Base-by-base conservation (phyloP, 2,113 vertebrate genomes). In the Crypturellus undulatus region DNA sequence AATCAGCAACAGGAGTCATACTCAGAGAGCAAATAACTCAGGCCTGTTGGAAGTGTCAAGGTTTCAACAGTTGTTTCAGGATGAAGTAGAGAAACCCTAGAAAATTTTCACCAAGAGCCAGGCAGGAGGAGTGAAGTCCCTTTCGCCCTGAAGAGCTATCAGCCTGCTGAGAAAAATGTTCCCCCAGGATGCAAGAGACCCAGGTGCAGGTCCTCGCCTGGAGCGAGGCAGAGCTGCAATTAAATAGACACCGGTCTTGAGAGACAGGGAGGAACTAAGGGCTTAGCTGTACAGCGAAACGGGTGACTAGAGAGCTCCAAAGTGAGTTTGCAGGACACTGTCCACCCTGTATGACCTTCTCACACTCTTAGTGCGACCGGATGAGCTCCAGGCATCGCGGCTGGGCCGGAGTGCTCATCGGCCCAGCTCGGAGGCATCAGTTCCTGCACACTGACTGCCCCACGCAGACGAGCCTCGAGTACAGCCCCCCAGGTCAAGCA, bases 91-190 rank as follows among this genome's bases (percentile, higher is more conserved):
- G n/a, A 75, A 22, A 79, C 25, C 25, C 58, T 26, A 86, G 67
- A 54, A 79, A 36, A 68, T 36, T 21, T 28, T 76, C 63, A 60
- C 32, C 0, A 4, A 68, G 72, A 59, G 86, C 45, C 70, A 87
- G 36, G n/a, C 59, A 84, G n/a, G 45, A 79, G 40, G 18, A 38
- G 5, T 3, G 22, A 76, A 68, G 52, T 34, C 19, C 22, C 49
- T 76, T 54, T 42, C 2, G 45, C 47, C 28, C 51, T 1, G 0
- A 84, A 26, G 8, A 85, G 69, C 34, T 34, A 10, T 38, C 8
- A 75, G 38, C 51, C 38, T 0, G 0, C 54, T 0, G 1, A 87
- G 52, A 26, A 51, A 5, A 0, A 40, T 0, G 10, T 63, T 71
- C 6, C 59, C 70, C 38, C 6, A 0, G 3, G 58, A 62, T 2